Percentiles rank a stretch among this genome's conserved stretches.
These are phyloP conservation scores for Microctonus hyperodae DNA, from an alignment of 2,888 invertebrate species.

Conservation along the genomic window DNA sequence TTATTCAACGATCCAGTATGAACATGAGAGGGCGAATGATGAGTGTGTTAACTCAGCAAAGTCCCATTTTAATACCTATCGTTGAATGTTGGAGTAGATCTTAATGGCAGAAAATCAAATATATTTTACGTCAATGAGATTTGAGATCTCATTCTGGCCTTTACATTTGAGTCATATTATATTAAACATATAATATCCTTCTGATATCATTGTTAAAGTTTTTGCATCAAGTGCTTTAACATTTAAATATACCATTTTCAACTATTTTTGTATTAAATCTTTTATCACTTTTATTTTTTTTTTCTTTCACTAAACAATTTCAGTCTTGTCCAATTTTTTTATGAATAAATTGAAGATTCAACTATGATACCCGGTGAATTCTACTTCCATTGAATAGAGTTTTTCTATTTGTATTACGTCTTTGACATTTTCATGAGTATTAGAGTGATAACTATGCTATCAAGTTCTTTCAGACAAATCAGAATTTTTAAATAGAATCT, in stretches of 20 bases:
- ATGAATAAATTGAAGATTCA: neutral
- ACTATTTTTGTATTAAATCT: neutral
- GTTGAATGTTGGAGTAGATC: neutral
- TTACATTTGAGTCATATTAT: neutral
- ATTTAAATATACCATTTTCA: neutral
- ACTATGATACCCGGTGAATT: constrained; percentile 1
- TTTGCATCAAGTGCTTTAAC: neutral
- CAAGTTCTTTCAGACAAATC: constrained; percentile 9
- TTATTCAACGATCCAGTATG: constrained; percentile 3
- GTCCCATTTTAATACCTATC: neutral
- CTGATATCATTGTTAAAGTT: neutral
- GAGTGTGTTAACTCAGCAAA: constrained; percentile 17
- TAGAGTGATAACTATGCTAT: neutral
- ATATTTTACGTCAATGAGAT: neutral
- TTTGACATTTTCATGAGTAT: neutral
- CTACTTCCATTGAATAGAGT: constrained; percentile 17
- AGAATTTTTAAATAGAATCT: neutral
- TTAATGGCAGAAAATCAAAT: neutral
- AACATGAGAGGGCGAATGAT: neutral
- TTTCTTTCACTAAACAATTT: neutral
- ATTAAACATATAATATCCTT: too few species aligned
- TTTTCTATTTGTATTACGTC: constrained; percentile 10
- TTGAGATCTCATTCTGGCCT: neutral
- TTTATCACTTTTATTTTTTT: neutral
- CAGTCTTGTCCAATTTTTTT: neutral